phyloP scores from a whole-genome alignment of 1,140 invertebrate species.

The Lordiphosa clarofinis region DNA sequence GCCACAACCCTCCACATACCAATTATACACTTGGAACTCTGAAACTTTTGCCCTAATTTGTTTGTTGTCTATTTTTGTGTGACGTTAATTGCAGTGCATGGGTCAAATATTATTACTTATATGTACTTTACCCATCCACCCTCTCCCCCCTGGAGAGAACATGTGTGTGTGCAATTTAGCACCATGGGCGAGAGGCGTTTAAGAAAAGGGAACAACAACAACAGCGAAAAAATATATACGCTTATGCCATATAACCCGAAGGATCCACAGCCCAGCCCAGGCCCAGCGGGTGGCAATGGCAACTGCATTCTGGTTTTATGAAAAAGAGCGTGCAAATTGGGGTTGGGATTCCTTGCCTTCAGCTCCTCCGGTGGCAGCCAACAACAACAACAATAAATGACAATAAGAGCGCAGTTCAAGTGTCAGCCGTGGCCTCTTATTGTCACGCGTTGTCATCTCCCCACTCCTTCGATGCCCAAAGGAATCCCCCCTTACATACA shows the following conservation, averaged over 20 bases:
- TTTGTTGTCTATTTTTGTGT: slow-evolving; percentile 57
- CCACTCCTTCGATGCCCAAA: slow-evolving; percentile 55
- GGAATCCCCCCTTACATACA: slow-evolving; percentile 43
- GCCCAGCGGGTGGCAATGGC: slow-evolving; percentile 40
- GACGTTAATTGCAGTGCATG: slow-evolving; percentile 70
- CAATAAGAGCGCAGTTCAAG: slow-evolving; percentile 77
- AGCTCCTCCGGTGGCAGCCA: slow-evolving; percentile 7
- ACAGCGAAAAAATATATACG: slow-evolving; percentile 20
- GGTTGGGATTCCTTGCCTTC: slow-evolving; percentile 38
- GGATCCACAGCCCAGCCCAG: slow-evolving; percentile 20
- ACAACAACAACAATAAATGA: slow-evolving; percentile 71
- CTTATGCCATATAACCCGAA: slow-evolving; percentile 9
- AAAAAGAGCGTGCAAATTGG: slow-evolving; percentile 72
- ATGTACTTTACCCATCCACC: not conserved
- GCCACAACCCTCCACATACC: slow-evolving; percentile 28
- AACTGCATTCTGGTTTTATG: slow-evolving; percentile 54
- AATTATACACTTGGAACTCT: slow-evolving; percentile 50
- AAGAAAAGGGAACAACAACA: slow-evolving; percentile 34
- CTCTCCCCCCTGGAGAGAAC: slow-evolving; percentile 28
- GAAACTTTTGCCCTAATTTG: slow-evolving; percentile 44
- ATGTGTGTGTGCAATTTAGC: slow-evolving; percentile 69
- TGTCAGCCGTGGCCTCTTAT: slow-evolving; percentile 75
- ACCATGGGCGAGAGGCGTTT: slow-evolving; percentile 55
- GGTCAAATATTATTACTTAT: slow-evolving; percentile 67
- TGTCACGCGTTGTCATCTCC: slow-evolving; percentile 66